Evolutionary conservation across 1,140 invertebrate genomes (phyloP).

Genomic region (Drosophila bipectinata): DNA sequence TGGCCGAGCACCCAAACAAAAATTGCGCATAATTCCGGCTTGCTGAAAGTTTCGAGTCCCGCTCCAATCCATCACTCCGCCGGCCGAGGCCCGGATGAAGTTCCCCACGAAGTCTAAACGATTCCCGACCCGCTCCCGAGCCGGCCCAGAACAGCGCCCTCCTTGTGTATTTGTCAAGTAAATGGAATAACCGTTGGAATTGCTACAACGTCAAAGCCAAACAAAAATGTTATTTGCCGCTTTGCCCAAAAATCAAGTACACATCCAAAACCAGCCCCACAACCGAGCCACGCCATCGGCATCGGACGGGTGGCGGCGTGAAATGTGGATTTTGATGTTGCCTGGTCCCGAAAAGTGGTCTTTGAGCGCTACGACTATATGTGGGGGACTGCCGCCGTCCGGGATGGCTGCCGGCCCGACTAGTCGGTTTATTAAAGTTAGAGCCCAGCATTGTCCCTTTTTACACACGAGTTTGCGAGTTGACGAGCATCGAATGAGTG

Average conservation of each 20-base stretch:
- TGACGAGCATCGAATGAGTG: constrained; percentile 47
- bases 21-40: constrained; percentile 73
- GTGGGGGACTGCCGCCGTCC: not conserved
- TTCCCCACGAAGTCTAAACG: not conserved
- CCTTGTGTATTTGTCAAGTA: constrained; percentile 79
- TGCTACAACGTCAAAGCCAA: constrained; percentile 81
- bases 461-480: constrained; percentile 72
- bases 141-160: not conserved
- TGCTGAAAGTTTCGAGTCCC: constrained; percentile 62
- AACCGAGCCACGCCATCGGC: constrained; percentile 6
- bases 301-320: not conserved
- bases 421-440: constrained; percentile 81
- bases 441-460: constrained; percentile 75
- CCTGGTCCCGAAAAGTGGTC: constrained; percentile 23
- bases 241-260: constrained; percentile 82
- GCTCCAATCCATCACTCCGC: constrained; percentile 9
- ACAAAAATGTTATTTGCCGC: constrained; percentile 82
- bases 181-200: constrained; percentile 81
- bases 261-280: constrained; percentile 45
- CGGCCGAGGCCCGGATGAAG: constrained; percentile 7
- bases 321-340: constrained; percentile 47
- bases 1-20: constrained; percentile 67
- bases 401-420: constrained; percentile 17
- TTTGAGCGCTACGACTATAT: constrained; percentile 1
- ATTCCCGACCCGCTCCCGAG: not conserved